Evolutionary conservation across 1,140 invertebrate species (phyloP).

Genomic region (Pseudomyrmex pallidus): DNA sequence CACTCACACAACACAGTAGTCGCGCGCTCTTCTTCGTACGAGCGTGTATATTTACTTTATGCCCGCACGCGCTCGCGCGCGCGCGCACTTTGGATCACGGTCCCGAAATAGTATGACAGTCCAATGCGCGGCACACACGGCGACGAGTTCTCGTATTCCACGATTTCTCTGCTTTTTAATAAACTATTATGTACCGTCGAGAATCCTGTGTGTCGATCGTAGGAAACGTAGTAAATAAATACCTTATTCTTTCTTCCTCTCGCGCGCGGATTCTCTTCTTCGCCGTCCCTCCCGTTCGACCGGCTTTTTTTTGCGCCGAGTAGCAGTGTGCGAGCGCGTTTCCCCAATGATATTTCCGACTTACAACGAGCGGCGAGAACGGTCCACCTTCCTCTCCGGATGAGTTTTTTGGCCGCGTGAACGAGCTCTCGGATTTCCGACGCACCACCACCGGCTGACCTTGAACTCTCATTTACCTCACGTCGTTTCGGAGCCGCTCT

Average conservation of each 20-base stretch:
- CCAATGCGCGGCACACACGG: conserved; percentile 4
- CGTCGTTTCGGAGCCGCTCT: conserved; percentile 13
- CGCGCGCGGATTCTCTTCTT: neutral
- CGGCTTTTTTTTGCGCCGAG: neutral
- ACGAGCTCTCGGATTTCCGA: conserved; percentile 36
- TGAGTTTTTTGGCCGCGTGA: conserved; percentile 41
- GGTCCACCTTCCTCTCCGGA: conserved; percentile 38
- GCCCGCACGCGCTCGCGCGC: conserved; percentile 40
- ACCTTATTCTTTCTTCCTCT: neutral
- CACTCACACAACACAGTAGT: conserved; percentile 41
- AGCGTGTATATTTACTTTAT: conserved; percentile 71
- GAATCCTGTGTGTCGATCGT: too few species aligned
- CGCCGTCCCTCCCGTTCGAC: neutral
- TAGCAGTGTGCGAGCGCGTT: neutral
- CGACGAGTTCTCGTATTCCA: conserved; percentile 3
- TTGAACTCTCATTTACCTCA: conserved; percentile 73
- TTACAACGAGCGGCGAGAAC: neutral
- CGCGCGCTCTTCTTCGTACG: conserved; percentile 19
- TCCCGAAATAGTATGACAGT: conserved; percentile 71
- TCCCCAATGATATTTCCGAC: conserved; percentile 48
- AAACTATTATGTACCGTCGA: too few species aligned
- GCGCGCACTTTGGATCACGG: conserved; percentile 69
- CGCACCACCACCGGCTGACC: conserved; percentile 55
- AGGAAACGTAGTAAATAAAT: too few species aligned
- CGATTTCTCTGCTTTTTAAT: neutral